Base-by-base conservation (phyloP, 1,140 invertebrate genomes). In the Diorhabda carinulata region DNA sequence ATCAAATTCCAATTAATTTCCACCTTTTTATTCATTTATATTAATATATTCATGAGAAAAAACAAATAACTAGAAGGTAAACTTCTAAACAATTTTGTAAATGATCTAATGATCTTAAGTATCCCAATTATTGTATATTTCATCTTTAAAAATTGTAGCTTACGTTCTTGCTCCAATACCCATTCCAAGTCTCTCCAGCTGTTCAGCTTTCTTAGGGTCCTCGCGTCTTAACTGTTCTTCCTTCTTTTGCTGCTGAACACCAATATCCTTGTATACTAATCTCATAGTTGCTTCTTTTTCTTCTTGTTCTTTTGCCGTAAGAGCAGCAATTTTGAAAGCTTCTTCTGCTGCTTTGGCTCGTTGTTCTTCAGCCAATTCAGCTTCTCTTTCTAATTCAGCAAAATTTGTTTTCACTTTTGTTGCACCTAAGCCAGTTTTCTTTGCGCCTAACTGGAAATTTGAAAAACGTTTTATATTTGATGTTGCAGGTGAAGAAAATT, bases 391-490 rank as follows among this genome's bases (percentile, higher is more conserved):
- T 59, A 99, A 90, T 77, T 98, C 96, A n/a, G 91, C 91, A 82
- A 99, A 99, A 82, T 99, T 96, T 8, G 91, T 88, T 76, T 91
- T 94, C 4, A 98, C 93, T 82, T 94, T 94, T 66, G 96, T 96
- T n/a, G 97, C 98, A 66, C 97, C 97, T n/a, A 99, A 82, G 2
- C 95, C 93, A 57, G 87, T 88, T 81, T 94, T 97, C 78, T 96
- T 97, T 0, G 86, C 89, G 8, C 94, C 94, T 68, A 96, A 76
- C 91, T 93, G 73, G 40, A 77, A 76, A 74, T 70, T 25, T 25
- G 25, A 25, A 25, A 25, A 25, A 57, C 60, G 4, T 56, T 58
- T 43, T 57, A 52, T 66, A 57, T 45, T 68, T 57, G 57, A 4
- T 57, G n/a, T 25, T 25, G 25, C 25, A 25, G 25, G 25, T 25